A percentile compares a stretch with the other conserved stretches of the same genome.
Conservation (phyloP, 2,113 vertebrate species). For the Thunnus thynnus region DNA sequence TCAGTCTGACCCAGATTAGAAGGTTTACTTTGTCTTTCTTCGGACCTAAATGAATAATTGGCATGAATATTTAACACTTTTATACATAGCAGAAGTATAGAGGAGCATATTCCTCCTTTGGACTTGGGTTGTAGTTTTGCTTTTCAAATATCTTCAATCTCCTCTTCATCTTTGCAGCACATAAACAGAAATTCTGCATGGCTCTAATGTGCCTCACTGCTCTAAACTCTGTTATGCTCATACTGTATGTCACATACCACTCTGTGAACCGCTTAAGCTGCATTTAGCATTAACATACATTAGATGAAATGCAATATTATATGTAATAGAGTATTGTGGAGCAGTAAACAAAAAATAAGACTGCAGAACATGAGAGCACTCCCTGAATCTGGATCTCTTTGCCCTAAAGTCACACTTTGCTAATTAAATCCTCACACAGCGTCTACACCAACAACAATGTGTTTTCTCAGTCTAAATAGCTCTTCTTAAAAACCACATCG, state of each 20-base stretch:
- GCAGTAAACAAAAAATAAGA: neutral
- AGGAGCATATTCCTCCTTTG: neutral
- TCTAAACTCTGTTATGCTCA: neutral
- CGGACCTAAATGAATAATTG: conserved; percentile 51
- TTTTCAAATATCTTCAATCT: neutral
- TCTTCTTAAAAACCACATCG: conserved; percentile 19
- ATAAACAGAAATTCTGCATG: neutral
- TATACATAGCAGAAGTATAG: conserved; percentile 8
- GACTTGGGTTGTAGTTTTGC: neutral
- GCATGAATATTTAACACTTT: conserved; percentile 49
- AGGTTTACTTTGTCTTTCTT: conserved; percentile 63
- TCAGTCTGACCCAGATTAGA: conserved; percentile 72
- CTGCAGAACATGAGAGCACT: neutral
- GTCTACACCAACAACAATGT: conserved; percentile 18
- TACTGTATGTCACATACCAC: too few relatives aligned
- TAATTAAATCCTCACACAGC: conserved; percentile 4
- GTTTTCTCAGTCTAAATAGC: conserved; percentile 12
- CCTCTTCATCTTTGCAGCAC: neutral
- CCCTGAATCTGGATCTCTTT: neutral
- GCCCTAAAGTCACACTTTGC: neutral
- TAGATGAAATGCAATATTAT: neutral
- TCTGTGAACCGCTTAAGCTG: neutral
- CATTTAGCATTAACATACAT: neutral
- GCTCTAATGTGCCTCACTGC: neutral
- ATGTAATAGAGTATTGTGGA: neutral